phyloP scores from a whole-genome alignment of 1,140 invertebrate species.

The Drosophila pectinifera region DNA sequence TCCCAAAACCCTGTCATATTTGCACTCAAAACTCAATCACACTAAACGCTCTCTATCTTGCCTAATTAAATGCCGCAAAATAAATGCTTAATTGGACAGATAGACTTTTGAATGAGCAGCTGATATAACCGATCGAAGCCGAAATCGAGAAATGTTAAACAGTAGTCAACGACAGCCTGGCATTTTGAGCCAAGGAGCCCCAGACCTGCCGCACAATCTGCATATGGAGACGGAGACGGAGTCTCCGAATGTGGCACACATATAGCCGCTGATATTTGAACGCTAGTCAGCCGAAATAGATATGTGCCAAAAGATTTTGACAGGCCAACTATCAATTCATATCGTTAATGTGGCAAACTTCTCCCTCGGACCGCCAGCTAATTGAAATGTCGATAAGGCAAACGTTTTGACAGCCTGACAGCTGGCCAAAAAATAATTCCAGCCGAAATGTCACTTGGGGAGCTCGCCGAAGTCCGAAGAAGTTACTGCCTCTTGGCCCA shows the following conservation, averaged over 20 bases:
- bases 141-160: conserved; percentile 45
- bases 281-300: conserved; percentile 68
- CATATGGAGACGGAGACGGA: conserved; percentile 43
- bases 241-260: conserved; percentile 41
- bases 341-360: conserved; percentile 51
- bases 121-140: conserved; percentile 32
- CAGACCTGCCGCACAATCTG: conserved; percentile 65
- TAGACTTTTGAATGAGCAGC: conserved; percentile 72
- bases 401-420: conserved; percentile 67
- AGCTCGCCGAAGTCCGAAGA: conserved; percentile 45
- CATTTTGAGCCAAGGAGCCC: conserved; percentile 47
- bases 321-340: conserved; percentile 69
- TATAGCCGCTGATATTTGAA: conserved; percentile 48
- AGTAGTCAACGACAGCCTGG: conserved; percentile 36
- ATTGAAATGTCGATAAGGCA: conserved; percentile 80
- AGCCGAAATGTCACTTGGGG: conserved; percentile 43
- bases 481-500: conserved; percentile 61
- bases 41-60: conserved; percentile 60
- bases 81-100: conserved; percentile 81
- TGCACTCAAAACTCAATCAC: conserved; percentile 39
- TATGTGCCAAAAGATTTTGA: conserved; percentile 81
- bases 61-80: conserved; percentile 75
- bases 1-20: conserved; percentile 44
- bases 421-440: conserved; percentile 38
- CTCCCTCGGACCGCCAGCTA: conserved; percentile 61